Conservation (phyloP, 1,140 invertebrate species). For the Leptestheria dahalacensis region DNA sequence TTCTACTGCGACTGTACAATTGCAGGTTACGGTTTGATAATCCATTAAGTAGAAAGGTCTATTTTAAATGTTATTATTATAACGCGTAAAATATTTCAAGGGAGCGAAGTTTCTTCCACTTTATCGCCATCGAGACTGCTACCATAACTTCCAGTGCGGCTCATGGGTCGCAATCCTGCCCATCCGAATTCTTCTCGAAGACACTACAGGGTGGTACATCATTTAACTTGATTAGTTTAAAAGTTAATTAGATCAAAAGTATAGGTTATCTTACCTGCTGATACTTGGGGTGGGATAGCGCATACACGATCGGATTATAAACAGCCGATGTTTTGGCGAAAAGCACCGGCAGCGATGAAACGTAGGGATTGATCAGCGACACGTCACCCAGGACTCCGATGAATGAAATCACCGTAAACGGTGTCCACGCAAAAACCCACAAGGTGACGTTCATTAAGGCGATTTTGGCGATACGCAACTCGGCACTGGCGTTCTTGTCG, state of each 20-base stretch:
- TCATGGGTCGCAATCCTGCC: neutral
- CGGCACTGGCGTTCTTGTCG: constrained; percentile 33
- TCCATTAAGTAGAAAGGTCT: too few relatives aligned
- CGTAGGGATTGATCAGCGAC: constrained; percentile 25
- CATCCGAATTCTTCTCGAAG: neutral
- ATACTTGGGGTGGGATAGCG: constrained; percentile 16
- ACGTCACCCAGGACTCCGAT: constrained; percentile 47
- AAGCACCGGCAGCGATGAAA: constrained; percentile 13
- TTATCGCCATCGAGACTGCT: neutral
- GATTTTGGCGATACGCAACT: constrained; percentile 17
- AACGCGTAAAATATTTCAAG: too few relatives aligned
- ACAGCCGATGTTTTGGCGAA: constrained; percentile 13
- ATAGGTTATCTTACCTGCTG: constrained; percentile 9
- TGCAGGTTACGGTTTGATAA: too few relatives aligned
- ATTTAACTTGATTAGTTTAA: neutral
- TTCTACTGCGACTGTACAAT: too few relatives aligned
- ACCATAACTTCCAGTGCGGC: neutral
- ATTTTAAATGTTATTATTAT: too few relatives aligned
- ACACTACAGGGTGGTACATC: neutral
- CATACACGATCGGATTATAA: constrained; percentile 17
- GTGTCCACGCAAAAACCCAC: constrained; percentile 73
- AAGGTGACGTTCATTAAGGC: constrained; percentile 63
- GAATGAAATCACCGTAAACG: constrained; percentile 61
- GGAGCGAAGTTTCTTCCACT: neutral
- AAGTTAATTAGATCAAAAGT: neutral